Percentiles rank a stretch among this genome's conserved stretches.
phyloP scores from a whole-genome alignment of 2,888 invertebrate species.

The Nomada ruficornis region DNA sequence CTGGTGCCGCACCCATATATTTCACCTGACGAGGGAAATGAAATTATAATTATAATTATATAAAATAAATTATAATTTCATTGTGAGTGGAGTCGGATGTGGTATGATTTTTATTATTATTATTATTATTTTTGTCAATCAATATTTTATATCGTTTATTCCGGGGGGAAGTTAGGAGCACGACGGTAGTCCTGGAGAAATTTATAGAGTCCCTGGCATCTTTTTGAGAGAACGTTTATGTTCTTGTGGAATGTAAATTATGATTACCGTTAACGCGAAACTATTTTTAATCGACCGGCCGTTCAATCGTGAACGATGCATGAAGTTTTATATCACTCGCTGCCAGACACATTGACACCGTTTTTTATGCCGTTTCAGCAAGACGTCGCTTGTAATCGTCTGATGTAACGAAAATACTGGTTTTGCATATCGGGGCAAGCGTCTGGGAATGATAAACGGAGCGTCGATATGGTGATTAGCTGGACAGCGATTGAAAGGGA shows the following conservation, averaged over 20 bases:
- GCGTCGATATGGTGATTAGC: not conserved
- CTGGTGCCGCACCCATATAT: constrained; percentile 92
- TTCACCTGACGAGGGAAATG: constrained; percentile 85
- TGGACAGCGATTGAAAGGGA: not conserved
- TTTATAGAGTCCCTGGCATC: too few relatives aligned
- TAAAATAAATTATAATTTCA: too few relatives aligned
- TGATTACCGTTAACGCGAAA: not conserved
- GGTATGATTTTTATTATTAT: not conserved
- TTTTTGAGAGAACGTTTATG: too few relatives aligned
- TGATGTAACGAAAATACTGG: not conserved
- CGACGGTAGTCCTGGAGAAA: too few relatives aligned
- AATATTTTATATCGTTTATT: too few relatives aligned
- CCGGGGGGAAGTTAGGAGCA: too few relatives aligned
- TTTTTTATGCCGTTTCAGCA: not conserved
- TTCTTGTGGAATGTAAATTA: too few relatives aligned
- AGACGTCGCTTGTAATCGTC: not conserved
- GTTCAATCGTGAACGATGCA: not conserved
- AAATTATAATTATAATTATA: too few relatives aligned
- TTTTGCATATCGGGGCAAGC: not conserved
- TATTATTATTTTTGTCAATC: too few relatives aligned
- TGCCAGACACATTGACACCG: not conserved
- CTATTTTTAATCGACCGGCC: not conserved
- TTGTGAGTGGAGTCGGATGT: not conserved
- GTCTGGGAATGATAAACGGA: not conserved
- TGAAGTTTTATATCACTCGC: not conserved